phyloP scores from a whole-genome alignment of 2,113 vertebrate genomes.

The Poeciliopsis occidentalis region DNA sequence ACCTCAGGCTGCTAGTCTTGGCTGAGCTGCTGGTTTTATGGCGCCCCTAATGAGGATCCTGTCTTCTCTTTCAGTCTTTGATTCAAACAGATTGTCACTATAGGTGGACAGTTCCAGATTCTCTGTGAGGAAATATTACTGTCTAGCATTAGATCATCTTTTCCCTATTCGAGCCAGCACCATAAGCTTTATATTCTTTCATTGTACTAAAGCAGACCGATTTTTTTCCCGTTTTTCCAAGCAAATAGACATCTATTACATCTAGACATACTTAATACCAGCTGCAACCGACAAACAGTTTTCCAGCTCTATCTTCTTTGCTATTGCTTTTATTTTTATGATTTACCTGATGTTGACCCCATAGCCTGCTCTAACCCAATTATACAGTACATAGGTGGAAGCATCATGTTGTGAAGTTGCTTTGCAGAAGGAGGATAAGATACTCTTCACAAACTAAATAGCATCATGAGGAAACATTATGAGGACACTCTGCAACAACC shows the following conservation, averaged over 20 bases:
- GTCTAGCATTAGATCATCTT: slow-evolving; percentile 7
- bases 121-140: slow-evolving; percentile 9
- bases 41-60: slow-evolving; percentile 6
- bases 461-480: background rate
- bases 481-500: background rate
- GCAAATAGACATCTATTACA: slow-evolving; percentile 26
- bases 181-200: background rate
- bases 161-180: slow-evolving; percentile 6
- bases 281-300: background rate
- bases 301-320: background rate
- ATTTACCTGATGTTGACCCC: background rate
- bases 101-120: slow-evolving; percentile 15
- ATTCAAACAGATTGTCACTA: slow-evolving; percentile 22
- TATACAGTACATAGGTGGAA: too few species aligned
- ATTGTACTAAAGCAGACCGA: slow-evolving; percentile 5
- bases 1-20: slow-evolving; percentile 1
- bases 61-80: slow-evolving; percentile 10
- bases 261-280: slow-evolving; percentile 11
- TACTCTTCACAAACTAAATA: too few species aligned
- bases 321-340: background rate
- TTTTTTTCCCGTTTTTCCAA: slow-evolving; percentile 26
- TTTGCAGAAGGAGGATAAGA: background rate
- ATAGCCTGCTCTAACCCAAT: background rate
- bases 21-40: slow-evolving; percentile 6
- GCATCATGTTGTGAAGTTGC: too few species aligned